Base-by-base conservation (phyloP, 2,888 invertebrate species). In the Coenonympha arcania region DNA sequence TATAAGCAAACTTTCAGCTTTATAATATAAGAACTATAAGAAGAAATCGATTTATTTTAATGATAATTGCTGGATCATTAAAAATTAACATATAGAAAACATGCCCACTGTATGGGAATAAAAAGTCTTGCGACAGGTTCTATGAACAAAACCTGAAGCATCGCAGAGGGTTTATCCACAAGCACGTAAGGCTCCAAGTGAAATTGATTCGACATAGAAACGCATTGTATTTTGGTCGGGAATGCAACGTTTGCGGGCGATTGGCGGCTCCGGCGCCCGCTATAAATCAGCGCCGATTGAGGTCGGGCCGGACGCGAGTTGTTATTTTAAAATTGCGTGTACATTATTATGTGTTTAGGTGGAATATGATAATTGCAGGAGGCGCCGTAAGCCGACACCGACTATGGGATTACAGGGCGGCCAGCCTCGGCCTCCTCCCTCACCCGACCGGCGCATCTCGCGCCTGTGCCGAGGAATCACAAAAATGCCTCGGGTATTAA, bases 331-430 rank as follows among this genome's bases (percentile, higher is more conserved):
- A 84, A 86, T 86, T 84, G 84, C 85, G 79, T 80, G 83, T 81
- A 80, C 84, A 81, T 82, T 84, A 84, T 84, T 81, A 84, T 83
- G 81, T 84, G 83, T 85, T 85, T 85, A 84, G 85, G 80, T 82
- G 81, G 83, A 84, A 84, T 84, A 84, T 83, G 82, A 86, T 85
- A 86, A 86, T 86, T 86, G 83, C 78, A 68, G 71, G 79, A 79
- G 79, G 80, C 84, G 83, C 84, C 78, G 82, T 80, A 84, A 86
- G 74, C 77, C 76, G 80, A 84, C 80, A 84, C 82, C 80, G 76
- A 61, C 76, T 62, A 76, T 79, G 81, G 79, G 79, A 83, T 83
- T 83, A 83, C 83, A 82, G 79, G 74, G 75, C 68, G 67, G 66
- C 65, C 65, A 71, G 55, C 47, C 48, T 39, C 48, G 34, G n/a